Conservation (phyloP, 2,797 vertebrate species). For the Ctenochaetus hawaiiensis region DNA sequence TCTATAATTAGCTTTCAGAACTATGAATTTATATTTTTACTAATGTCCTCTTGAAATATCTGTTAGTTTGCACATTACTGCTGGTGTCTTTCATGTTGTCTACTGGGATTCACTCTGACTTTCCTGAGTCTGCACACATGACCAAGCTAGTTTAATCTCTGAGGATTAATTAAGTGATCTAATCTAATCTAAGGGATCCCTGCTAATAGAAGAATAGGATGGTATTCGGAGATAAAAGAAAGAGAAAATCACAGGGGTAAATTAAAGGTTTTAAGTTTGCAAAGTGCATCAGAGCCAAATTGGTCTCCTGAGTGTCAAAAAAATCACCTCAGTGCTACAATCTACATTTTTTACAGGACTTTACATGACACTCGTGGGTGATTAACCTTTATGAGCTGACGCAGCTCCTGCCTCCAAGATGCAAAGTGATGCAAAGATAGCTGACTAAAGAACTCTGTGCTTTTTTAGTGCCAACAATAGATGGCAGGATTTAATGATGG, state of each 20-base stretch:
- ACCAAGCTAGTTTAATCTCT: neutral
- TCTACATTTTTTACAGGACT: slow-evolving; percentile 3
- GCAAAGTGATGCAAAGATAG: slow-evolving; percentile 8
- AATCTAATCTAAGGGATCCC: slow-evolving; percentile 1
- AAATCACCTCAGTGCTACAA: neutral
- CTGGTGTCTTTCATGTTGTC: neutral
- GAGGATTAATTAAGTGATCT: slow-evolving; percentile 7
- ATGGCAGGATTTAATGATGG: slow-evolving; percentile 1
- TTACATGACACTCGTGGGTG: neutral
- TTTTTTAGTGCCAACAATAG: neutral
- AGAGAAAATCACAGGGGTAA: neutral
- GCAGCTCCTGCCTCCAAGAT: neutral
- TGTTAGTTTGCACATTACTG: neutral
- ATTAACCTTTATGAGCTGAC: slow-evolving; percentile 9
- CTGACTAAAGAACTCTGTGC: neutral
- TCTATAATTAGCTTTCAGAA: neutral
- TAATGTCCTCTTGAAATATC: too few relatives aligned
- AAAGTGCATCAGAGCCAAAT: neutral
- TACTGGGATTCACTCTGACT: neutral
- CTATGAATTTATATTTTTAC: neutral
- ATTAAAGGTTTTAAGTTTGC: neutral
- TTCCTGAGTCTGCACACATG: neutral
- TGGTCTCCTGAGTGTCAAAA: neutral
- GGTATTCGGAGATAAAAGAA: neutral
- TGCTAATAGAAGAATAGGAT: neutral